Base-by-base conservation (phyloP, 2,113 vertebrate genomes). In the Dicerorhinus sumatrensis region DNA sequence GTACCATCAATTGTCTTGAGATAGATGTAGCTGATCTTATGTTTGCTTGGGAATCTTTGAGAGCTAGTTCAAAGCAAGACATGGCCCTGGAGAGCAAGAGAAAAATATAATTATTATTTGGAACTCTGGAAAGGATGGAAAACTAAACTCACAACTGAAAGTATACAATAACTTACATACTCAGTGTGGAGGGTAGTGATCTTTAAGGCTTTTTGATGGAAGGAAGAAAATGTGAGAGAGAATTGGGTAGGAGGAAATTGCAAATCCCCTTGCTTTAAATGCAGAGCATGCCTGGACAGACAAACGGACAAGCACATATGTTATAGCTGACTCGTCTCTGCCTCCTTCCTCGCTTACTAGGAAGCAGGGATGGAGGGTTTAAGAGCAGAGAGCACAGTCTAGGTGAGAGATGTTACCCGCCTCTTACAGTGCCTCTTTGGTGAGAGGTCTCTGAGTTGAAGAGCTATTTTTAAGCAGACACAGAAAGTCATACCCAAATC, bases 1-100 rank as follows among this genome's bases (percentile, higher is more conserved):
- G 21, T 51, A 39, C 27, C 73, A 29, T 56, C 73, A 8, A 58
- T 76, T 31, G 83, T 92, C 87, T 96, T 31, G 70, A 96, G 87
- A 85, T 31, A 51, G 92, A 94, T 88, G 42, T 7, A 2, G 56
- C 5, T 11, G 70, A 88, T 91, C 29, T n/a, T 42, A 4, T 39
- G 23, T 92, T 94, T 81, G 62, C 76, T 91, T 76, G 48, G 65
- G 58, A 60, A 58, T 46, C 72, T 95, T 67, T 73, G 39, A 73
- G 70, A 95, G 65, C 14, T 33, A 17, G 46, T 94, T 89, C 89
- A 63, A 90, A 94, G 80, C 60, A 51, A 46, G 65, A 31, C 36
- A 42, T 23, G 42, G 60, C 31, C 33, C n/a, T n/a, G 7, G 46
- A 76, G 21, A 81, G 51, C 16, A 65, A 82, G 6, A 14, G 63